Percentiles rank a stretch among this genome's conserved stretches.
Conservation (phyloP, 2,888 invertebrate species). For the Drosophila koepferae region DNA sequence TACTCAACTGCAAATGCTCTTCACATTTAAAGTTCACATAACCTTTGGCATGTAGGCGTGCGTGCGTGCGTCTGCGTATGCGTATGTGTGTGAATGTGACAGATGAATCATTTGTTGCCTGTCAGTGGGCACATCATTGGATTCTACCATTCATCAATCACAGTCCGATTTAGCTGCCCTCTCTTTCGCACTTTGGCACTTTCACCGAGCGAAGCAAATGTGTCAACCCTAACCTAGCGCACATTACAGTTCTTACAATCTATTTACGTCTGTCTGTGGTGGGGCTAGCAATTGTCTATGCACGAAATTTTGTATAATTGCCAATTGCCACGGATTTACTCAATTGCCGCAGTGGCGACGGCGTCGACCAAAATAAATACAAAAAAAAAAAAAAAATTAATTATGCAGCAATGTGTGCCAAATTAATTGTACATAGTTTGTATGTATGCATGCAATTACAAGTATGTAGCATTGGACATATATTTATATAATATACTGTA, state of each 20-base stretch:
- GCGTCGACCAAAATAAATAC: slow-evolving; percentile 19
- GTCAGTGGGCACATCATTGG: slow-evolving; percentile 70
- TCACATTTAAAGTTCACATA: slow-evolving; percentile 56
- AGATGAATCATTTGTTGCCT: slow-evolving; percentile 71
- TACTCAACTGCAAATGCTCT: slow-evolving; percentile 55
- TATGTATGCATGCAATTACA: slow-evolving; percentile 5
- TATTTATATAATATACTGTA: slow-evolving; percentile 21
- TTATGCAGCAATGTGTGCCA: slow-evolving; percentile 66
- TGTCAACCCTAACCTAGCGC: slow-evolving; percentile 63
- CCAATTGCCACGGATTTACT: slow-evolving; percentile 80
- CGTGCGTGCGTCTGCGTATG: background rate
- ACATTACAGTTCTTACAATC: slow-evolving; percentile 42
- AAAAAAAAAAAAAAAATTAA: background rate
- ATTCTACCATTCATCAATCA: slow-evolving; percentile 64
- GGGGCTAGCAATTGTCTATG: slow-evolving; percentile 67
- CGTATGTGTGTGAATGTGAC: slow-evolving; percentile 8
- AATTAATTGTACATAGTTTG: slow-evolving; percentile 67
- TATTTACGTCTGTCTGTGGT: slow-evolving; percentile 50
- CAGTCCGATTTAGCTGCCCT: slow-evolving; percentile 33
- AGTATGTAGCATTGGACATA: slow-evolving; percentile 4
- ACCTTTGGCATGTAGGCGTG: slow-evolving; percentile 17
- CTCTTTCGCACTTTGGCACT: slow-evolving; percentile 13
- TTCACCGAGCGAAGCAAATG: slow-evolving; percentile 22
- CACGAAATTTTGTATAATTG: slow-evolving; percentile 78
- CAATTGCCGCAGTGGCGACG: slow-evolving; percentile 72